Conservation (phyloP, 2,113 vertebrate species). For the Ceratotherium simum region DNA sequence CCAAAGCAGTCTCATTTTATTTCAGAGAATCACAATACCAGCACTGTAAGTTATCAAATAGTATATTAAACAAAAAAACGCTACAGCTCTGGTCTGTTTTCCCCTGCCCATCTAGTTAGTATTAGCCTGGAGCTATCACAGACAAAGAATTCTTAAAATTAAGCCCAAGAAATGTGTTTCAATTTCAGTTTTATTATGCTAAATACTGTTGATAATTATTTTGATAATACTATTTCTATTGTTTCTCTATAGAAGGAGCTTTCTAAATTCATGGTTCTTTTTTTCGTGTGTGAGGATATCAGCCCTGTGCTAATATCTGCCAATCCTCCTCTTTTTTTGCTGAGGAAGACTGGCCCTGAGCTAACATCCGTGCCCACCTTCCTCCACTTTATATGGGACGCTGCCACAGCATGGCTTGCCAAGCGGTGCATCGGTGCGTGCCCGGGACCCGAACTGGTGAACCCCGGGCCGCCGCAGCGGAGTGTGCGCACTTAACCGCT, state of each 20-base stretch:
- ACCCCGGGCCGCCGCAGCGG: too few relatives aligned
- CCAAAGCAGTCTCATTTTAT: slow-evolving; percentile 6
- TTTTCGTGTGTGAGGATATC: too few relatives aligned
- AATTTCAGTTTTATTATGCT: not conserved
- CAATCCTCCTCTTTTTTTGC: too few relatives aligned
- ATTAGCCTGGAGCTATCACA: slow-evolving; percentile 51
- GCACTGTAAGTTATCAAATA: not conserved
- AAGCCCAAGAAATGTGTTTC: slow-evolving; percentile 20
- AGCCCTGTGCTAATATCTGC: too few relatives aligned
- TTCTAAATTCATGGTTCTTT: slow-evolving; percentile 26
- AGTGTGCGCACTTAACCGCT: too few relatives aligned
- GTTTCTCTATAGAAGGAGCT: not conserved
- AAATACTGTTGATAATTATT: slow-evolving; percentile 1
- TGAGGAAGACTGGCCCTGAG: too few relatives aligned
- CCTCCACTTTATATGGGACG: too few relatives aligned
- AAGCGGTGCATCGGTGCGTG: too few relatives aligned
- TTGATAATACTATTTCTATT: not conserved
- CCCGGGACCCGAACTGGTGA: too few relatives aligned
- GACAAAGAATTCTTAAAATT: not conserved
- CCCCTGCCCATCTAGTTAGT: not conserved
- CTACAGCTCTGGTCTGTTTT: not conserved
- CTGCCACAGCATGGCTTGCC: too few relatives aligned
- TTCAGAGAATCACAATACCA: not conserved
- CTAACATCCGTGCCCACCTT: too few relatives aligned
- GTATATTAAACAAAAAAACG: slow-evolving; percentile 21